Evolutionary conservation across 2,797 vertebrate genomes (phyloP), one percentile per base, ranked within the genome.

Genomic region (Lycodopsis pacificus): DNA sequence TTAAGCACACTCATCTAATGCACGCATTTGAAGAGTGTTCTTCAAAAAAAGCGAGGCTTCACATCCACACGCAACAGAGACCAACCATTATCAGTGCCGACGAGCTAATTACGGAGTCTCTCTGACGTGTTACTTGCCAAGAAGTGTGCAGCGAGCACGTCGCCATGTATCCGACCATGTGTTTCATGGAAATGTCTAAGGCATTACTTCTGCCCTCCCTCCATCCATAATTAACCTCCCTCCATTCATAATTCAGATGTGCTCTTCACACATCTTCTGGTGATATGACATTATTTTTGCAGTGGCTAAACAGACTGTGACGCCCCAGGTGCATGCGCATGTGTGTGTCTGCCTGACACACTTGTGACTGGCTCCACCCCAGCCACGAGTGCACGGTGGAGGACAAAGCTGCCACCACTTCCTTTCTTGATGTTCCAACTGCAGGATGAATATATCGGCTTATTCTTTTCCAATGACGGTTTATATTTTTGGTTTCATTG

Each of bases 171-270:
- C 79, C 86, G 84, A 64, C 84, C 88, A 71, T 87, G 90, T 91
- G 87, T 93, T 91, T 92, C 90, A 80, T 77, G 78, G 84, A 94
- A 92, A 83, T 88, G 90, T 94, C 91, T 83, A 71, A 90, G 92
- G 90, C 90, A 88, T 91, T 90, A 75, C 87, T 87, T 77, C 79
- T 84, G 75, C 90, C 85, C 85, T 88, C 79, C 77, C 82, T 82
- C 86, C 90, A 94, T 95, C 74, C 90, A 95, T 95, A 93, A 95
- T 95, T 95, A 91, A 95, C 83, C 86, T 80, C 65, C 58, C 69
- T 77, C 53, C 71, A 91, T 96, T 88, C 89, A 95, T 94, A 93
- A 95, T 95, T 94, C 79, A 96, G 79, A 77, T 88, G 61, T 86
- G 89, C 91, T 94, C 90, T 92, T 91, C 90, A 89, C 92, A 91